These are phyloP conservation scores for Mactra quadrangularis DNA, from an alignment of 1,140 invertebrate species.

Conservation along the genomic window DNA sequence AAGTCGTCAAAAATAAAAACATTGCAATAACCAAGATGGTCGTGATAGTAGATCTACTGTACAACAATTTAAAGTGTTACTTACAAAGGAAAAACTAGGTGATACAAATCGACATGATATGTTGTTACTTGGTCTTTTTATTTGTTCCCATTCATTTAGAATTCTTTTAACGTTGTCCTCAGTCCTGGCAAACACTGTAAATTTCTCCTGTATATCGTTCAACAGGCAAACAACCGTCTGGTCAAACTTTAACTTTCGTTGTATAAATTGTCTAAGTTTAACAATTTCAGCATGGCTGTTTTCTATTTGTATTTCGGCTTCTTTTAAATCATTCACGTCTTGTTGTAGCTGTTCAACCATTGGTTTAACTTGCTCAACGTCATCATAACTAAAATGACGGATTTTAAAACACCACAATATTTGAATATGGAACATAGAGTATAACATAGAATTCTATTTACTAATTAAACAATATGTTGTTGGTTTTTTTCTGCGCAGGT, in stretches of 20 bases:
- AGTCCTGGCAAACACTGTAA: constrained; percentile 39
- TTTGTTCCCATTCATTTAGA: constrained; percentile 31
- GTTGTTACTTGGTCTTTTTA: not conserved
- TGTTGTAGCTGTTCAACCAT: constrained; percentile 28
- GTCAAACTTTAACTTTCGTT: constrained; percentile 41
- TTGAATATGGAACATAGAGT: too few relatives aligned
- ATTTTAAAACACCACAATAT: too few relatives aligned
- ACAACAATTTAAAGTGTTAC: not conserved
- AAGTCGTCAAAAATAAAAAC: too few relatives aligned
- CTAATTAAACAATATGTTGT: too few relatives aligned
- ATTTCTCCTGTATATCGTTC: constrained; percentile 4
- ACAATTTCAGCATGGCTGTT: constrained; percentile 35
- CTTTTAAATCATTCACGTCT: constrained; percentile 26
- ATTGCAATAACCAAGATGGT: too few relatives aligned
- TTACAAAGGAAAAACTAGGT: constrained; percentile 44
- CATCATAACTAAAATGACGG: constrained; percentile 38
- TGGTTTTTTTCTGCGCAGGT: too few relatives aligned
- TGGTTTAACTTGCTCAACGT: constrained; percentile 21
- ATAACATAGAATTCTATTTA: too few relatives aligned
- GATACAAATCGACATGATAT: not conserved
- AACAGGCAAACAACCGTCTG: constrained; percentile 35
- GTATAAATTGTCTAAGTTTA: constrained; percentile 33
- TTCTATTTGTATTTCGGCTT: constrained; percentile 17
- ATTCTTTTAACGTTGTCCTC: constrained; percentile 32
- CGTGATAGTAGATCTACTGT: too few relatives aligned